Conservation (phyloP, 2,797 vertebrate genomes). For the Podargus strigoides region DNA sequence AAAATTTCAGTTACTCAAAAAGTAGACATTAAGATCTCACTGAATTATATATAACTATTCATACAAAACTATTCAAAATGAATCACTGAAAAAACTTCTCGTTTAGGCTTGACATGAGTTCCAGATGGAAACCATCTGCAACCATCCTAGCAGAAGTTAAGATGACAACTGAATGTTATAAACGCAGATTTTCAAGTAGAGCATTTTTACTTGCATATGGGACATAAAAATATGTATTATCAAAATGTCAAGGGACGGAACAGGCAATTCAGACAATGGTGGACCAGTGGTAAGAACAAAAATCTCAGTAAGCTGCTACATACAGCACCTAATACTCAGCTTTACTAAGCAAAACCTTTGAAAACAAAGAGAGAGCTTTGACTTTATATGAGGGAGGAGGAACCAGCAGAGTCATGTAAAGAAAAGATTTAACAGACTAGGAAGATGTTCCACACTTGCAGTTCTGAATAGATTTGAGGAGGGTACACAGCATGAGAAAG, state of each 20-base stretch:
- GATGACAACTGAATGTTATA: not conserved
- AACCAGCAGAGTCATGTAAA: not conserved
- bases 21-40: not conserved
- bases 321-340: not conserved
- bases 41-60: not conserved
- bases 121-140: not conserved
- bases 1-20: not conserved
- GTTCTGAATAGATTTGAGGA: not conserved
- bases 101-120: not conserved
- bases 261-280: not conserved
- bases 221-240: not conserved
- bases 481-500: not conserved
- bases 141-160: not conserved
- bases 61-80: not conserved
- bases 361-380: not conserved
- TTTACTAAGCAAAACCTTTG: not conserved
- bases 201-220: not conserved
- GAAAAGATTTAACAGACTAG: not conserved
- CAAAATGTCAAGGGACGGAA: not conserved
- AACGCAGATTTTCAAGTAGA: not conserved
- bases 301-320: not conserved
- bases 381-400: not conserved
- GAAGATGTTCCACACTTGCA: not conserved
- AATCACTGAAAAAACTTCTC: not conserved
- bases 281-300: not conserved